Evolutionary conservation across 2,888 invertebrate genomes (phyloP).

Genomic region (Acanthosepion esculentum): DNA sequence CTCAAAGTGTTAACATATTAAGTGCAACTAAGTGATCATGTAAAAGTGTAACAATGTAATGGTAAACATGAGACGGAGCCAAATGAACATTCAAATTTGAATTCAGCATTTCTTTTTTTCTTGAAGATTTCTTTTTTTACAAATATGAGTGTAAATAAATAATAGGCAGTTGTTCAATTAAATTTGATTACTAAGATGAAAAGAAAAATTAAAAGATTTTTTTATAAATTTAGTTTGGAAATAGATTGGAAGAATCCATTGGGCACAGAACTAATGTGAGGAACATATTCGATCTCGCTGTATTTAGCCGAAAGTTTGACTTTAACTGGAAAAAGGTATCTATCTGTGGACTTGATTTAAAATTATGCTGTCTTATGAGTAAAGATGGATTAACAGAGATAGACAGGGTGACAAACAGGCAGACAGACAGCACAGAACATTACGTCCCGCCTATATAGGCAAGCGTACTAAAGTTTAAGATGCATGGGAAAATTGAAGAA

Average conservation of each 20-base stretch:
- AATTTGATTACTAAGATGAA: background rate
- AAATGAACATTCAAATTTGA: constrained; percentile 16
- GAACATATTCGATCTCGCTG: background rate
- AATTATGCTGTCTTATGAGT: constrained; percentile 34
- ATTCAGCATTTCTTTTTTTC: background rate
- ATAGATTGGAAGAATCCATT: background rate
- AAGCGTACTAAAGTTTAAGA: constrained; percentile 36
- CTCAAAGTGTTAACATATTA: constrained; percentile 45
- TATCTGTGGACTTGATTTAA: constrained; percentile 41
- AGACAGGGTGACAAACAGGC: constrained; percentile 43
- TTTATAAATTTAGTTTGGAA: background rate
- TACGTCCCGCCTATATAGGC: constrained; percentile 42
- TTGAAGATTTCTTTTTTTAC: background rate
- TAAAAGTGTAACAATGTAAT: background rate
- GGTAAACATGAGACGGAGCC: constrained; percentile 7
- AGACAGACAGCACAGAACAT: constrained; percentile 40
- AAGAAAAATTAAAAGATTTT: background rate
- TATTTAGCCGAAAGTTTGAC: constrained; percentile 33
- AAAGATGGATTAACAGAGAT: constrained; percentile 37
- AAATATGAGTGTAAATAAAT: background rate
- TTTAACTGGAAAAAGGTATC: constrained; percentile 2
- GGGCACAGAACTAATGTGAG: background rate
- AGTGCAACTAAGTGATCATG: background rate
- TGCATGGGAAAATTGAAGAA: constrained; percentile 33
- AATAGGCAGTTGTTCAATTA: background rate